Base-by-base conservation (phyloP, 2,113 vertebrate species). In the Colius striatus region DNA sequence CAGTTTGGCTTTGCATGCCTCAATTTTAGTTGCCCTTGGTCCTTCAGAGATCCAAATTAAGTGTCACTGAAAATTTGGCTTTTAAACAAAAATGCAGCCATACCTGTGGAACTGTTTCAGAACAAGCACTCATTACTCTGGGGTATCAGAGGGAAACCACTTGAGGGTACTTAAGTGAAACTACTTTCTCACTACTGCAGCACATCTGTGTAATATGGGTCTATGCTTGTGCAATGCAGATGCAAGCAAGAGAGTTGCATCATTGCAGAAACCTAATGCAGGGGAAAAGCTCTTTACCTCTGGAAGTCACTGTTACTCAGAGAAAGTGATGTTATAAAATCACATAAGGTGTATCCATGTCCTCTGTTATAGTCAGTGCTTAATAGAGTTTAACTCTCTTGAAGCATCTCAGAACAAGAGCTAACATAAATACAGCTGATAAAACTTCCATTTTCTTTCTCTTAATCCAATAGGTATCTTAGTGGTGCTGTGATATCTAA, bases 401-500 rank as follows among this genome's bases (percentile, higher is more conserved):
- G 63, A 50, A 70, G 9, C 26, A 23, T 26, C 13, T 10, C 19
- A 16, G 29, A 20, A 48, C 57, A 54, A 11, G 23, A 41, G 30
- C 1, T 30, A 8, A 26, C 20, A n/a, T 55, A 60, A 92, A 63
- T 30, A 66, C 5, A 48, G 45, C 13, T 53, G 51, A 60, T 41
- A 61, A 63, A 67, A 55, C n/a, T 30, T 34, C 25, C 20, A 5
- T 11, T 80, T 83, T 65, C 21, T 32, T 73, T 51, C n/a, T 65
- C n/a, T 84, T 38, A 72, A 51, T 73, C 18, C 13, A 54, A 19
- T 9, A 88, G 18, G 6, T 8, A 61, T 27, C 38, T 62, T 29
- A 60, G 11, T 0, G 0, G 6, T 26, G 16, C 9, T 76, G 38
- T 13, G 14, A 14, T 50, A 6, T 4, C 14, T 48, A 48, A 16